Percentiles rank a stretch among this genome's conserved stretches.
These are phyloP conservation scores for Anableps anableps DNA, from an alignment of 2,797 vertebrate species.

Conservation along the genomic window DNA sequence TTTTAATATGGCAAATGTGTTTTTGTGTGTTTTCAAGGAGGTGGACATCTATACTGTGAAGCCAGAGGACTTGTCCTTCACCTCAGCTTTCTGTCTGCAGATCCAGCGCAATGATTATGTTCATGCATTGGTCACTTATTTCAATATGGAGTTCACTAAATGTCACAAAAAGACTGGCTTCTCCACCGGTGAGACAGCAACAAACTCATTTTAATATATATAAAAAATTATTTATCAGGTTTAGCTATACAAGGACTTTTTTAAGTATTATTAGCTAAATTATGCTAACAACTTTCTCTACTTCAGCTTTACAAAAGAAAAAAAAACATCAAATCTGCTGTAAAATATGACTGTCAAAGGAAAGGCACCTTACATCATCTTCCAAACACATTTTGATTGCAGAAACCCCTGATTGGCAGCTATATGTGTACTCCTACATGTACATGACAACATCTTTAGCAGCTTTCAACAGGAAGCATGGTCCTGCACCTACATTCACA, in stretches of 20 bases:
- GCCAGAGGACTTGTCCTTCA: constrained; percentile 92
- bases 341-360: background rate
- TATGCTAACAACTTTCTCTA: background rate
- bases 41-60: constrained; percentile 98
- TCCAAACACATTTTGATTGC: background rate
- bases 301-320: background rate
- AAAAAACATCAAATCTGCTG: background rate
- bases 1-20: background rate
- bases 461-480: background rate
- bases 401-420: background rate
- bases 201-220: background rate
- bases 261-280: background rate
- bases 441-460: background rate
- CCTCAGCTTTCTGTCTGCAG: constrained; percentile 96
- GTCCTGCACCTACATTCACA: background rate
- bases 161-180: constrained; percentile 99
- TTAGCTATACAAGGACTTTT: background rate
- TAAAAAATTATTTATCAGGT: background rate
- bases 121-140: constrained; percentile 97
- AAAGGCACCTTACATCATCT: background rate
- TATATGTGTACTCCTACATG: background rate
- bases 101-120: constrained; percentile 97
- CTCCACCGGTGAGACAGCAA: constrained; percentile 89
- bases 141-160: constrained; percentile 98
- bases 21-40: constrained; percentile 79